Evolutionary conservation across 2,888 invertebrate genomes (phyloP).

Genomic region (Perizoma flavofasciatum): DNA sequence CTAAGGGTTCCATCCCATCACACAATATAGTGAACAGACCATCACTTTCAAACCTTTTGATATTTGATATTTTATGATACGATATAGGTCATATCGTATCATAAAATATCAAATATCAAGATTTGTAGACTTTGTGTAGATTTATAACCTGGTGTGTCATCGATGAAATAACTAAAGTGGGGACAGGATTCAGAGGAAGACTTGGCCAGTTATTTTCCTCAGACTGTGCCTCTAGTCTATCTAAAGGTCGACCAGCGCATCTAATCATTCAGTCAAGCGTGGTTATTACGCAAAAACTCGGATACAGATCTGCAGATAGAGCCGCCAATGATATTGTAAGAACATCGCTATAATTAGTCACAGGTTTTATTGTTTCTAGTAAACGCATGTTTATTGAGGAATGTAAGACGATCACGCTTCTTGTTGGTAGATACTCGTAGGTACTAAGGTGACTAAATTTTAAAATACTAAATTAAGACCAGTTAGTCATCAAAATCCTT

Average conservation of each 20-base stretch:
- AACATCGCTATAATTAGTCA: conserved; percentile 13
- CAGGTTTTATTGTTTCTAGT: conserved; percentile 1
- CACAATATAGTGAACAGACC: too few species aligned
- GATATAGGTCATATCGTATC: too few species aligned
- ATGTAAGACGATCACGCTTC: background rate
- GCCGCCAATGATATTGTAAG: conserved; percentile 13
- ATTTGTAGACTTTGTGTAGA: too few species aligned
- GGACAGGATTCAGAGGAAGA: background rate
- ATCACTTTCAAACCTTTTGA: too few species aligned
- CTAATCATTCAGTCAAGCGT: conserved; percentile 65
- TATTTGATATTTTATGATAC: too few species aligned
- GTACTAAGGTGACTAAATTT: background rate
- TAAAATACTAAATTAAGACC: background rate
- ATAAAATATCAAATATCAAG: too few species aligned
- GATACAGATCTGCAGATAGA: conserved; percentile 32
- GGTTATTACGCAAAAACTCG: conserved; percentile 53
- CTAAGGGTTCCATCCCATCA: too few species aligned
- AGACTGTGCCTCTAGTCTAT: conserved; percentile 34
- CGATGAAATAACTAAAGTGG: background rate
- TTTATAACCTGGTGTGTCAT: background rate
- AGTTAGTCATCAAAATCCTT: background rate
- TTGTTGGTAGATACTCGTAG: background rate
- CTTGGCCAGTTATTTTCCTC: background rate
- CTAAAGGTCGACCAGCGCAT: conserved; percentile 62
- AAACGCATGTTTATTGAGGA: background rate